A percentile compares a stretch with the other conserved stretches of the same genome.
These are phyloP conservation scores for Pterocles gutturalis DNA, from an alignment of 2,113 vertebrate species.

Conservation along the genomic window DNA sequence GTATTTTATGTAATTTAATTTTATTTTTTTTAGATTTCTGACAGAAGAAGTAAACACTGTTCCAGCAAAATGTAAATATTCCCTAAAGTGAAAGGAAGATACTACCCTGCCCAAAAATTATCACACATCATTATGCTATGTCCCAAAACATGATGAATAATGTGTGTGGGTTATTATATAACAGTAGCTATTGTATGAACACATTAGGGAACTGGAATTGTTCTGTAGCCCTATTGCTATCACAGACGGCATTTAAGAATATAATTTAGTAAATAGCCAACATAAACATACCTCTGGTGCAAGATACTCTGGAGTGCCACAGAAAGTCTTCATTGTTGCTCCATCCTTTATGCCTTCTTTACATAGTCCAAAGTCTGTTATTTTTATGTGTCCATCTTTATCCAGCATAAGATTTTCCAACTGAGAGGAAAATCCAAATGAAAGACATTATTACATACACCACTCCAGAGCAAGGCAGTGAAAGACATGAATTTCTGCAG, in stretches of 20 bases:
- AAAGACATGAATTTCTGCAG: not conserved
- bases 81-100: not conserved
- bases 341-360: constrained; percentile 98
- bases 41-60: not conserved
- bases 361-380: constrained; percentile 97
- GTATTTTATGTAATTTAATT: not conserved
- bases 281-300: constrained; percentile 89
- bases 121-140: not conserved
- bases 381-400: constrained; percentile 98
- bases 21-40: not conserved
- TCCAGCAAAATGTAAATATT: not conserved
- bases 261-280: not conserved
- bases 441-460: not conserved
- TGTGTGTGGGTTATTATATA: not conserved
- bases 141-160: not conserved
- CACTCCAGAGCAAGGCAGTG: not conserved
- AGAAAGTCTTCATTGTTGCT: constrained; percentile 99
- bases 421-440: constrained; percentile 70
- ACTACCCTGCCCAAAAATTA: not conserved
- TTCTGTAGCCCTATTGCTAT: not conserved
- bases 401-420: constrained; percentile 98
- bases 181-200: not conserved
- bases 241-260: not conserved
- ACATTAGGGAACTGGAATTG: not conserved
- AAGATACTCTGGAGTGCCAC: constrained; percentile 96